phyloP scores from a whole-genome alignment of 2,888 invertebrate species.

The Limnephilus rhombicus region DNA sequence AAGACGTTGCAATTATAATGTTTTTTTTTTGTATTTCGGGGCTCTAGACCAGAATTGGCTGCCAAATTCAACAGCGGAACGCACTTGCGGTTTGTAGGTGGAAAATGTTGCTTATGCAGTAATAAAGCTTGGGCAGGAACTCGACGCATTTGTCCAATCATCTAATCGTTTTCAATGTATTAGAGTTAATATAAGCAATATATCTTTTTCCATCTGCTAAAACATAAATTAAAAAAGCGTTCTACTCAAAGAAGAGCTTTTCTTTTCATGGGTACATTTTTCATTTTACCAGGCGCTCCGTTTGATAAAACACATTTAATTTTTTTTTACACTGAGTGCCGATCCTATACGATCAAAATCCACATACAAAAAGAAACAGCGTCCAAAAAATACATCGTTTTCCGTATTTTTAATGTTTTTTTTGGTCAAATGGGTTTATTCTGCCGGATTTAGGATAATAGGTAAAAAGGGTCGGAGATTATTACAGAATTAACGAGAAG shows the following conservation, averaged over 20 bases:
- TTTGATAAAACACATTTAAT: not conserved
- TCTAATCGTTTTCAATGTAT: too few relatives aligned
- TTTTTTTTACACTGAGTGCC: not conserved
- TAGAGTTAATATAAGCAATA: too few relatives aligned
- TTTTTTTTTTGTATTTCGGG: too few relatives aligned
- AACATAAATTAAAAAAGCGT: not conserved
- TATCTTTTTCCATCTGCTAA: not conserved
- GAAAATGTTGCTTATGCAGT: too few relatives aligned
- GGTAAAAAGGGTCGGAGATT: constrained; percentile 21
- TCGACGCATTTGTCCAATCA: too few relatives aligned
- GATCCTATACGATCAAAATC: not conserved
- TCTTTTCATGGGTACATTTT: not conserved
- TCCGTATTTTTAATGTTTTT: not conserved
- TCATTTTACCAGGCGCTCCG: not conserved
- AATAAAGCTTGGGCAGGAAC: too few relatives aligned
- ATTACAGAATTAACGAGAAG: constrained; percentile 41
- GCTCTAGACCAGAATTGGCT: too few relatives aligned
- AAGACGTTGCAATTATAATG: too few relatives aligned
- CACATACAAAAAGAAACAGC: not conserved
- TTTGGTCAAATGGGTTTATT: constrained; percentile 1
- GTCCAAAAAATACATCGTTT: not conserved
- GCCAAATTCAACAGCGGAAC: too few relatives aligned
- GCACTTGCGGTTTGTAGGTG: too few relatives aligned
- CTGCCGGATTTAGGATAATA: not conserved
- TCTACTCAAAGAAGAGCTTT: not conserved